Base-by-base conservation (phyloP, 2,797 vertebrate species). In the Siniperca undulata region DNA sequence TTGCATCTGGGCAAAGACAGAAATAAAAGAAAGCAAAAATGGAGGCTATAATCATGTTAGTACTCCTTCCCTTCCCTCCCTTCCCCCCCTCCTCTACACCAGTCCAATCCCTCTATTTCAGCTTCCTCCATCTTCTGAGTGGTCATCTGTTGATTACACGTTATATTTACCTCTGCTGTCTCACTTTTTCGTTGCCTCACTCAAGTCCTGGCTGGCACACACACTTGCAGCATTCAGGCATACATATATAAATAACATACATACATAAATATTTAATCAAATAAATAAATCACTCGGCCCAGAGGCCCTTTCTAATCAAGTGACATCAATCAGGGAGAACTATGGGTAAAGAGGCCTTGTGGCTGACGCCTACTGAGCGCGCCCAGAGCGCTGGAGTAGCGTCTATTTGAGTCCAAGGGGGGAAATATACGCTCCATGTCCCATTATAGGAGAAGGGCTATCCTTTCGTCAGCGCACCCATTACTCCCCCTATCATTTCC, bases 401-500 rank as follows among this genome's bases (percentile, higher is more conserved):
- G 87, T 94, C 92, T 94, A 92, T 94, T 95, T 94, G 95, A 94
- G 92, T 93, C 95, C 96, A 96, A 96, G 94, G 94, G 96, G 95
- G 91, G 95, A 96, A 97, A 98, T 97, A 98, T 98, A 97, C 95
- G 97, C 97, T 99, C 97, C 97, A 98, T 99, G 97, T 99, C 98
- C 97, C 96, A 97, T 98, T 98, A 98, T 96, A 97, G 97, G 97
- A 97, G 95, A 98, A 99, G 97, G 96, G 96, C 97, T 98, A 97
- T 98, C 97, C 97, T 98, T 98, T 96, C 97, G 96, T 97, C 97
- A 97, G 98, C 97, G 97, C 94, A 96, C 97, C 97, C 97, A 99
- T 99, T 99, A 99, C 97, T 97, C 96, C 96, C 97, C 98, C 98
- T 99, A 98, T 99, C 97, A 99, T 99, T 99, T 99, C 95, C 97